Evolutionary conservation across 2,888 invertebrate species (phyloP), one percentile per base, ranked within the genome.

Genomic region (Andrena haemorrhoa): DNA sequence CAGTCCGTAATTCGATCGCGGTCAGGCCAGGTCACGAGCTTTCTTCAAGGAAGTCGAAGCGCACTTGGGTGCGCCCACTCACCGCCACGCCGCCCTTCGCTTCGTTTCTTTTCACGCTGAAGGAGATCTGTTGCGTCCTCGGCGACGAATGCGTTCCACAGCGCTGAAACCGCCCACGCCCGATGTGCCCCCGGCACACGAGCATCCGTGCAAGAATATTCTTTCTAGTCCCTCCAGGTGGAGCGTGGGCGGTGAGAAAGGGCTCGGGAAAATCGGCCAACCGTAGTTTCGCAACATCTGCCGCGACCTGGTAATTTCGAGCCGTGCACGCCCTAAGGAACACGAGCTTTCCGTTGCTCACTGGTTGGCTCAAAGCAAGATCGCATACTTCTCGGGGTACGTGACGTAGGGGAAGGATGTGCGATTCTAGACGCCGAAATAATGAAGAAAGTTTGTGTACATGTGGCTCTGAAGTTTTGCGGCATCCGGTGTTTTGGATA

Each of bases 91-190:
- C 63, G 3, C 49, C 35, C n/a, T 63, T 20, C 29, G 33, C 53
- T 61, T 65, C 65, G 47, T 70, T 77, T 20, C 23, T 58, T 71
- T 56, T 58, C 31, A 12, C 49, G 60, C 60, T 26, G 51, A 33
- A 71, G 47, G 65, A 16, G 60, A 82, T 79, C 80, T 82, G 81
- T 82, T 82, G 80, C 80, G 80, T 80, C 74, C 70, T 74, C 70
- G 64, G 51, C 31, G 29, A 74, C 53, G 69, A 79, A 71, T 70
- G 64, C 73, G 70, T 64, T 47, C 41, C 64, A 26, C 51, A 31
- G 60, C 65, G 51, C 60, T 31, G 41, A 53, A 51, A 23, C 31
- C 23, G 47, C 47, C 69, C 31, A 75, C 60, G 53, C 47, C 31
- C 35, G 65, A 35, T 41, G 33, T 47, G 56, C 65, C 56, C 47